Percentiles rank a stretch among this genome's conserved stretches.
phyloP scores from a whole-genome alignment of 2,888 invertebrate species.

The Oscheius sp. region DNA sequence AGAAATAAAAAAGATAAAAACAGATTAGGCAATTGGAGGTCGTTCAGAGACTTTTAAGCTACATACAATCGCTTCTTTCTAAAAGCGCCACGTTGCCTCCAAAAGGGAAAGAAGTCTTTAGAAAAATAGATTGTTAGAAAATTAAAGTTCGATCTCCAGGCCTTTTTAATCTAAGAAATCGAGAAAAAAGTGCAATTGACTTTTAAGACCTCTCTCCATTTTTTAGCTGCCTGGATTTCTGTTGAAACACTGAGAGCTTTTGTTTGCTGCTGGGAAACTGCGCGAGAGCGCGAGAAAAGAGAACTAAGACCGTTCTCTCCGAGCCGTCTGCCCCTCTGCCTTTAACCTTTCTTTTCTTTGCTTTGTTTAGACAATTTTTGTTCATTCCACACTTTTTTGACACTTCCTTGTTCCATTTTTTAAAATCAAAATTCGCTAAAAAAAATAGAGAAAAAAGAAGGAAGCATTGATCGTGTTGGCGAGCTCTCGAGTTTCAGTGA shows the following conservation, averaged over 20 bases:
- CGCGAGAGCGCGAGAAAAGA: slow-evolving; percentile 19
- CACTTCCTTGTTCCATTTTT: not conserved
- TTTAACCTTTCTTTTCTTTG: not conserved
- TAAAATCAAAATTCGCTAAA: not conserved
- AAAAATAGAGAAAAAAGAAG: not conserved
- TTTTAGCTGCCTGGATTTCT: not conserved
- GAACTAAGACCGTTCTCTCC: not conserved
- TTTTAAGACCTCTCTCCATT: too few relatives aligned
- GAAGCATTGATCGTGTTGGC: too few relatives aligned
- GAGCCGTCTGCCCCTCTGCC: not conserved
- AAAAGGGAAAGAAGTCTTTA: too few relatives aligned
- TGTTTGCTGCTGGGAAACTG: slow-evolving; percentile 4
- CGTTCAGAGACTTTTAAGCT: too few relatives aligned
- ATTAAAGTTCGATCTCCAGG: too few relatives aligned
- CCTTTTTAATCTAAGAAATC: too few relatives aligned
- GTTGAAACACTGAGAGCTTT: not conserved
- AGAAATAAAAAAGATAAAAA: too few relatives aligned
- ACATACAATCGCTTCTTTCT: too few relatives aligned
- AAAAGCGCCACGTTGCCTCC: too few relatives aligned
- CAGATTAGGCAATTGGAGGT: too few relatives aligned
- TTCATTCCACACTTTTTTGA: not conserved
- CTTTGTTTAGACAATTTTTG: not conserved
- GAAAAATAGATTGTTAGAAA: too few relatives aligned
- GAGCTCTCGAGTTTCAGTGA: slow-evolving; percentile 4
- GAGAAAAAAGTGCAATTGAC: too few relatives aligned